Base-by-base conservation (phyloP, 1,140 invertebrate genomes). In the Mercenaria mercenaria region DNA sequence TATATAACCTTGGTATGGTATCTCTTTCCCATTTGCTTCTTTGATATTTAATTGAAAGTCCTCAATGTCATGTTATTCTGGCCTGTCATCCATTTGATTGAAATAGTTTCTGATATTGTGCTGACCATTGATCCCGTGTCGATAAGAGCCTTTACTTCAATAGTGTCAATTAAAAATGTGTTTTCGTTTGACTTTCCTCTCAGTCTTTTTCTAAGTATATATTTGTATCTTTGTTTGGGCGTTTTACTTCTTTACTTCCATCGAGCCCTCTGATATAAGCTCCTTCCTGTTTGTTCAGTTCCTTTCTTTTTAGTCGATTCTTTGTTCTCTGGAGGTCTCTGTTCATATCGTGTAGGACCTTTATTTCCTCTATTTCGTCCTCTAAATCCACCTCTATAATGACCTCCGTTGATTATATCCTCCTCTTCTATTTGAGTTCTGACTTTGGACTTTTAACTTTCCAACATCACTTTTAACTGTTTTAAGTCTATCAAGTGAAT, bases 81-180 rank as follows among this genome's bases (percentile, higher is more conserved):
- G 77, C 34, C 26, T 81, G 15, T 56, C 29, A 4, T 81, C 77
- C 77, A 81, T 81, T 34, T 18, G 15, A 20, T 43, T 23, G 39
- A 26, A 47, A 77, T 47, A 77, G 10, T 41, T 18, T 77, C 74
- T 8, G 43, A 81, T 23, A 81, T 37, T 23, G 77, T 81, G 26
- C 52, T 81, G n/a, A 81, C 52, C 77, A 81, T 81, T 18, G 77
- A 81, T 59, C 77, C 77, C 1, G 77, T 81, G 50, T 81, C 77
- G 18, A 81, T 81, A 2, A 81, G 26, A 1, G 77, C 77, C 56
- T 81, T 59, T 26, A 81, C 77, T 23, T 37, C 29, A 3, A 43
- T 34, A 37, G 20, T 47, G 18, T 47, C 43, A 47, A 77, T 77
- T 39, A 15, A 11, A 43, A 77, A 43, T 8, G 10, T 26, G n/a